Evolutionary conservation across 2,113 vertebrate species (phyloP), one percentile per base, ranked within the genome.

Genomic region (Tetrao urogallus): DNA sequence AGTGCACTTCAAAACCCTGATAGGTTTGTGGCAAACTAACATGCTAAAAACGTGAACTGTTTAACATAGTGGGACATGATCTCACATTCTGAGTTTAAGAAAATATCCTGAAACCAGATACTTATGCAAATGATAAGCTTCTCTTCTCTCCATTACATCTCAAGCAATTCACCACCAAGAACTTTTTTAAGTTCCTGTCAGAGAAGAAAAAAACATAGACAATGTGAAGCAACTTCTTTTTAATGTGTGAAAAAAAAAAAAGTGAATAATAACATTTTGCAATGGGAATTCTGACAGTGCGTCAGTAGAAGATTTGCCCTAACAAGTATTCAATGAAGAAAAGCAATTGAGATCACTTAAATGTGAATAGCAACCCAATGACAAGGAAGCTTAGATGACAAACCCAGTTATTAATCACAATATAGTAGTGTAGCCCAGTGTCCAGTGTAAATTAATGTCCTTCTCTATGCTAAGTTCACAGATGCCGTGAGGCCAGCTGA

Each of bases 111-210:
- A 98, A 98, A 98, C 96, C 92, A 97, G 97, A 94, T 88, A 64
- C 95, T 71, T 98, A 98, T 98, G 97, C 97, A 98, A 98, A 98
- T 98, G 90, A 89, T 82, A 97, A 95, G 91, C 79, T 96, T 96
- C 95, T 97, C 94, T 96, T 98, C 96, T 97, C 95, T 95, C 97
- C 96, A 60, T 97, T 96, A 97, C 97, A 97, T 95, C 91, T 96
- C 95, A 97, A 97, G 92, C 79, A 94, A 94, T 96, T 89, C 92
- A 97, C 81, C 78, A 96, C 81, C 78, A 96, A 96, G 93, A 38
- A 73, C 13, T 52, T 42, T 54, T 77, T 77, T 65, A 52, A 96
- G 96, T 95, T 97, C 89, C 95, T 97, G 96, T 95, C 89, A 94
- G 28, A 84, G 82, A 92, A 75, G 32, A 72, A 88, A 80, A 95